Conservation (phyloP, 2,797 vertebrate species). For the Threskiornis aethiopicus region DNA sequence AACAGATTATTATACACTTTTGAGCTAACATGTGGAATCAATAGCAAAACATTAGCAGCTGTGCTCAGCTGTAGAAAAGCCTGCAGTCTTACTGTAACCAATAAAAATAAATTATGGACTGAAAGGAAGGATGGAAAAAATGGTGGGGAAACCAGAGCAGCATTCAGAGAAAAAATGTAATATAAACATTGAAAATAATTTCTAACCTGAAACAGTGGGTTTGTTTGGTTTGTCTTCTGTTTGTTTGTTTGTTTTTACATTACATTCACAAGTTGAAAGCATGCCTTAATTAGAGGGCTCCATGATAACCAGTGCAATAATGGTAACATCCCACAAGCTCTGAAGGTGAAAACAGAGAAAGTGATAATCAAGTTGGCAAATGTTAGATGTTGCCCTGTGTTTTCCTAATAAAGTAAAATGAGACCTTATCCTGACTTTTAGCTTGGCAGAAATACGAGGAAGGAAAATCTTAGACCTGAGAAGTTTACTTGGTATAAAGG, state of each 20-base stretch:
- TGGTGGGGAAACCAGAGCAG: background rate
- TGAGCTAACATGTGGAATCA: slow-evolving; percentile 79
- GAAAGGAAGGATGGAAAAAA: slow-evolving; percentile 57
- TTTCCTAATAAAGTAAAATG: background rate
- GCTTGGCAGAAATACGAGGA: background rate
- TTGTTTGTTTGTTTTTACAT: background rate
- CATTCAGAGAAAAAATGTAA: slow-evolving; percentile 45
- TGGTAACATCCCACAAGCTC: background rate
- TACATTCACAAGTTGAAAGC: background rate
- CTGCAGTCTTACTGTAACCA: slow-evolving; percentile 74
- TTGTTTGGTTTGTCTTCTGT: background rate
- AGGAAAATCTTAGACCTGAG: background rate
- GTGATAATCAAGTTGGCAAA: background rate
- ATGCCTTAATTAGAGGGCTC: background rate
- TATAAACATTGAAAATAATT: slow-evolving; percentile 23
- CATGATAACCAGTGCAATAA: background rate
- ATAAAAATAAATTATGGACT: slow-evolving; percentile 76
- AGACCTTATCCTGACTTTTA: background rate
- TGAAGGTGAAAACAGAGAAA: background rate
- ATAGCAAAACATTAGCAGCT: slow-evolving; percentile 78
- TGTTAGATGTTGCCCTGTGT: background rate
- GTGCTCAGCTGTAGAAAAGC: slow-evolving; percentile 71
- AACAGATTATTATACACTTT: slow-evolving; percentile 74
- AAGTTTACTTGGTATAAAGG: background rate
- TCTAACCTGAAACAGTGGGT: background rate